Evolutionary conservation across 2,888 invertebrate species (phyloP).

Genomic region (Microchrysa polita): DNA sequence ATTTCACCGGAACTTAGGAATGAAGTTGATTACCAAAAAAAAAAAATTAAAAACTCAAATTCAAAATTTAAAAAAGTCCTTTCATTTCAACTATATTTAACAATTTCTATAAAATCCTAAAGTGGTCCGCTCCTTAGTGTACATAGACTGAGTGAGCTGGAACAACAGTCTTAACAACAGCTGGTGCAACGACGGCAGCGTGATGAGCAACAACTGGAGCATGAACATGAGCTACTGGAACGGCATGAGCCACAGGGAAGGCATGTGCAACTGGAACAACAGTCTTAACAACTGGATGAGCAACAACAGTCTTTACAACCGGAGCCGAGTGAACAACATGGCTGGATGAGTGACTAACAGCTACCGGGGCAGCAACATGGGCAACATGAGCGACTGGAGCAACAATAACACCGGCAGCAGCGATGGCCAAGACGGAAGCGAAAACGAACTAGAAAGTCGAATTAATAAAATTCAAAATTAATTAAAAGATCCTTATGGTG

Average conservation of each 20-base stretch:
- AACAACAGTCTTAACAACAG: conserved; percentile 42
- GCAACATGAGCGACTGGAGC: conserved; percentile 48
- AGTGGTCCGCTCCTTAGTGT: conserved; percentile 56
- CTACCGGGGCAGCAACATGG: conserved; percentile 39
- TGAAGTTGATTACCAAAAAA: too few relatives aligned
- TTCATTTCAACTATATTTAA: neutral
- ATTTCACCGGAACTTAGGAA: too few relatives aligned
- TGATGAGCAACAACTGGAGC: conserved; percentile 51
- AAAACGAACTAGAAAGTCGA: conserved; percentile 57
- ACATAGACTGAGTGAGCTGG: conserved; percentile 55
- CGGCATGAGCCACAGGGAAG: conserved; percentile 21
- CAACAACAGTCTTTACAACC: conserved; percentile 32
- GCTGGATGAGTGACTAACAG: conserved; percentile 48
- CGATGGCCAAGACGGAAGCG: conserved; percentile 57
- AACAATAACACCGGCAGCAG: conserved; percentile 57
- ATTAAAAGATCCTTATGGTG: too few relatives aligned
- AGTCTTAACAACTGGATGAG: conserved; percentile 25
- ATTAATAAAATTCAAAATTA: too few relatives aligned
- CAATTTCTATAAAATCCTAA: neutral
- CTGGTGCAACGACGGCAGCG: conserved; percentile 51
- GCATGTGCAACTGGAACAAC: conserved; percentile 54
- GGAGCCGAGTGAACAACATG: conserved; percentile 43
- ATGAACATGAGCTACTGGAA: conserved; percentile 26
- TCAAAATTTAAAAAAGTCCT: neutral
- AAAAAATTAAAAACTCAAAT: neutral